Evolutionary conservation across 2,113 vertebrate genomes (phyloP).

Genomic region (Candoia aspera): DNA sequence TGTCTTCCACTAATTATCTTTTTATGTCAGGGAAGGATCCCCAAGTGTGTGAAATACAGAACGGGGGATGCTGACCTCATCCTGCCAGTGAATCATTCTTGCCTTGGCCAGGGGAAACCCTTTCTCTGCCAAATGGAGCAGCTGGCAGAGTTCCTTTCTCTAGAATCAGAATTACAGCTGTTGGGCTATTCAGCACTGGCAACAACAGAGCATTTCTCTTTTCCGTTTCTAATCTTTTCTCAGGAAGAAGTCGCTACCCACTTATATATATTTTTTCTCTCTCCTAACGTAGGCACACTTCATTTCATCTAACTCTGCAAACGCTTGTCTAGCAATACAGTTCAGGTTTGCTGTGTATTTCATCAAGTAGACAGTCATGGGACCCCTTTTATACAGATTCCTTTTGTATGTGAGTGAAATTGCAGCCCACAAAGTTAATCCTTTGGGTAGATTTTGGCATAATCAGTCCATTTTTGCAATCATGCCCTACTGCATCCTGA

Average conservation of each 20-base stretch:
- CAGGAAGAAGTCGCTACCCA: neutral
- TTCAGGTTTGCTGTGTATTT: neutral
- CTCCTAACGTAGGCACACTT: neutral
- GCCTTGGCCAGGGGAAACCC: neutral
- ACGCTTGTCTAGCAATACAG: neutral
- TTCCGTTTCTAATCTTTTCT: neutral
- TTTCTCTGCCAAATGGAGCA: constrained; percentile 33
- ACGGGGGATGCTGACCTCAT: constrained; percentile 12
- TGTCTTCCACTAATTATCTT: constrained; percentile 21
- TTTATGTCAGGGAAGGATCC: constrained; percentile 5
- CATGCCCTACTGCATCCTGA: neutral
- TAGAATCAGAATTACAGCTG: constrained; percentile 32
- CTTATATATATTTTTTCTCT: neutral
- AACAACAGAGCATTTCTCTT: neutral
- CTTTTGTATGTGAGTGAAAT: neutral
- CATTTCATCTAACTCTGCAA: neutral
- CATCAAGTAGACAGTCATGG: neutral
- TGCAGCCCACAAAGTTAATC: neutral
- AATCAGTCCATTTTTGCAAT: neutral
- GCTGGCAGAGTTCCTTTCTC: constrained; percentile 23
- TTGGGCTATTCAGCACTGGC: neutral
- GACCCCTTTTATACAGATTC: neutral
- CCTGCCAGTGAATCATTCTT: constrained; percentile 35
- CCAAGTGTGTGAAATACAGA: constrained; percentile 25
- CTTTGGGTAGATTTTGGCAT: neutral